Conservation (phyloP, 2,113 vertebrate genomes). For the Uropsilus gracilis region DNA sequence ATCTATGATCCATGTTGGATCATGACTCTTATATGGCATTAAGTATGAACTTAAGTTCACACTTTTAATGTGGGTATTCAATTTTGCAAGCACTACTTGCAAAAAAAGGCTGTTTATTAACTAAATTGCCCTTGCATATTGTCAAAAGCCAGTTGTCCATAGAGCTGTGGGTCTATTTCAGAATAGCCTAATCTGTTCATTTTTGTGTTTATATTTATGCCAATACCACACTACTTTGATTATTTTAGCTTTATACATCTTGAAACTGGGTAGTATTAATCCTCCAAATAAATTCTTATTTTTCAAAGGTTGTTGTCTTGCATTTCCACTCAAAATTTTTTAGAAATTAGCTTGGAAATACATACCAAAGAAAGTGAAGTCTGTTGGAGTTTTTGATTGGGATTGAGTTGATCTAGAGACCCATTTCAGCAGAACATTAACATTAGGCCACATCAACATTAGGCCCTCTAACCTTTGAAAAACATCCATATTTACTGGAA, state of each 20-base stretch:
- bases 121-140: background rate
- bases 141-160: background rate
- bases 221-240: too few species aligned
- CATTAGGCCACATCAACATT: background rate
- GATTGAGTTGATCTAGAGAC: background rate
- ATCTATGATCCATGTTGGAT: background rate
- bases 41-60: background rate
- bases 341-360: background rate
- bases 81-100: background rate
- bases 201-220: background rate
- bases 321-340: conserved; percentile 9
- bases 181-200: background rate
- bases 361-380: background rate
- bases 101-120: background rate
- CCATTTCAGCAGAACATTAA: background rate
- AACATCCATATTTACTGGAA: background rate
- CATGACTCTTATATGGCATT: background rate
- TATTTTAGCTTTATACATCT: too few species aligned
- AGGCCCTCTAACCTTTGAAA: background rate
- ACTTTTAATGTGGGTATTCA: background rate
- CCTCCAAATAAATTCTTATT: background rate
- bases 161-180: background rate
- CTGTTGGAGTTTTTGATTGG: background rate
- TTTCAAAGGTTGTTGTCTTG: background rate
- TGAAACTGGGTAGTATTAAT: background rate